Base-by-base conservation (phyloP, 2,113 vertebrate species). In the Microcebus murinus region DNA sequence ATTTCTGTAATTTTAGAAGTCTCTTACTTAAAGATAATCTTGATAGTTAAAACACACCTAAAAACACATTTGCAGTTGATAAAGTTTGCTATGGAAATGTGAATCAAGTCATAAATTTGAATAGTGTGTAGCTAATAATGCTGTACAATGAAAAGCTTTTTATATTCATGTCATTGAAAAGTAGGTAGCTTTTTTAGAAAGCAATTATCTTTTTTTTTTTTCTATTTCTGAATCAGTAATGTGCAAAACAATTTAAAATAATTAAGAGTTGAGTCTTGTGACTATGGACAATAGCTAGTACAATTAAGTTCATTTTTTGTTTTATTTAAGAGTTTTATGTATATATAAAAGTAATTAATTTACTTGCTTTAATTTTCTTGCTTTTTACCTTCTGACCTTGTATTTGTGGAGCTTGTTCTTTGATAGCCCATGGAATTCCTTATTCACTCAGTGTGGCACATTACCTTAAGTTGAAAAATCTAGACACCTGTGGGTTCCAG, bases 231-330 rank as follows among this genome's bases (percentile, higher is more conserved):
- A 94, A 57, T 57, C 9, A 70, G 34, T 93, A 70, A 82, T 50
- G 91, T 94, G 70, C 90, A 87, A 91, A 94, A 80, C 50, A 20
- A 71, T 77, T 96, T 90, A 65, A 80, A 96, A 52, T 74, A 36
- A 96, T 92, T 73, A 77, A 39, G 87, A 88, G 18, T n/a, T 96
- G 95, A 87, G n/a, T 34, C 96, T 91, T 59, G 6, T 86, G 93
- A 52, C 42, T 94, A 39, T 55, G 95, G 73, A 97, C 9, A 59
- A n/a, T 63, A 1, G 13, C 39, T 61, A 50, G 65, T 63, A 55
- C 4, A 59, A 15, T 45, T 61, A 27, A 31, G 4, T 10, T 85
- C 1, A 10, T 36, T 50, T 89, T 59, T 74, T 36, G 3, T 61
- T 71, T 74, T 57, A 31, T 59, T 61, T 45, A 15, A n/a, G 50